These are phyloP conservation scores for Lucilia cuprina DNA, from an alignment of 1,140 invertebrate genomes.

Conservation along the genomic window DNA sequence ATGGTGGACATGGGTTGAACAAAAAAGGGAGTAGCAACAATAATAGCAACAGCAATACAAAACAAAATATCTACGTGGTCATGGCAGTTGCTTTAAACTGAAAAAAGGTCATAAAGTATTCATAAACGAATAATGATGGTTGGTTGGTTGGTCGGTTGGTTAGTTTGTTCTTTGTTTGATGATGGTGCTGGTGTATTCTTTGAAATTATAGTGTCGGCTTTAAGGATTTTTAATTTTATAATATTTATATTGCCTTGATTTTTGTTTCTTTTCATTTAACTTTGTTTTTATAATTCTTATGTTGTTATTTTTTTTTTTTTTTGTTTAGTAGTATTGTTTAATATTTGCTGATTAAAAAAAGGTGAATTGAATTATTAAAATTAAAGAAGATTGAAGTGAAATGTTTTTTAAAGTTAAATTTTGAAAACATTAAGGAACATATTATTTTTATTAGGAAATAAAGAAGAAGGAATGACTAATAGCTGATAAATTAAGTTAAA, in stretches of 20 bases:
- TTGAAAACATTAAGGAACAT: too few species aligned
- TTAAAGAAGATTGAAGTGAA: too few species aligned
- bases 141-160: neutral
- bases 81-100: neutral
- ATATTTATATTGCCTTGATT: neutral
- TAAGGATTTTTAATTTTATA: neutral
- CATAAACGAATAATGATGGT: constrained; percentile 20
- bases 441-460: too few species aligned
- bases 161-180: neutral
- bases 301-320: too few species aligned
- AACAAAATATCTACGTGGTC: neutral
- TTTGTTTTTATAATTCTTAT: neutral
- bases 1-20: too few species aligned
- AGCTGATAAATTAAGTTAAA: too few species aligned
- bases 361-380: too few species aligned
- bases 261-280: neutral
- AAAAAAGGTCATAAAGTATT: constrained; percentile 16
- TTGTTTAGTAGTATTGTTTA: too few species aligned
- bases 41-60: neutral
- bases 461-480: too few species aligned
- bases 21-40: too few species aligned
- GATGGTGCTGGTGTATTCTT: neutral
- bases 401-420: too few species aligned
- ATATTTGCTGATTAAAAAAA: too few species aligned
- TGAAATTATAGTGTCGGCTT: neutral